Evolutionary conservation across 2,113 vertebrate genomes (phyloP).

Genomic region (Corythornis cristatus): DNA sequence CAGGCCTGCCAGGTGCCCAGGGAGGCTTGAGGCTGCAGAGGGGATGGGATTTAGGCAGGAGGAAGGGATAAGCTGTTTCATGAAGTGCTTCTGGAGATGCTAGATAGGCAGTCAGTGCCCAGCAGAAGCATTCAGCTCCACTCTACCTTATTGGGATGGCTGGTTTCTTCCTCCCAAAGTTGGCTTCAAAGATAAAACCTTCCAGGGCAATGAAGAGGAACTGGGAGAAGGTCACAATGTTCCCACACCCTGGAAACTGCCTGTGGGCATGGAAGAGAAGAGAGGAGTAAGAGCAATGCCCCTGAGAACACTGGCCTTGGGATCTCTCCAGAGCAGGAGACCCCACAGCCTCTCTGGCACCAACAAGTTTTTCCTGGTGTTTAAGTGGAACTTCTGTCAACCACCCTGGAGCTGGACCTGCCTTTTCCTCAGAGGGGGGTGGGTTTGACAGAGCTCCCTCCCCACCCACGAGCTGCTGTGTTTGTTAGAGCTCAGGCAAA

Average conservation of each 20-base stretch:
- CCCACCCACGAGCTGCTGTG: background rate
- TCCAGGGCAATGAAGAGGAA: slow-evolving; percentile 93
- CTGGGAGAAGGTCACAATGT: slow-evolving; percentile 95
- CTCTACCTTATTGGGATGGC: slow-evolving; percentile 89
- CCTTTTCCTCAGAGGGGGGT: background rate
- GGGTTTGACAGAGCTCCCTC: background rate
- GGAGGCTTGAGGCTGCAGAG: background rate
- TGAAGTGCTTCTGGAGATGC: background rate
- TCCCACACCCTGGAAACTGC: slow-evolving; percentile 93
- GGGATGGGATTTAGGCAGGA: background rate
- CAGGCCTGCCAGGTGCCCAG: background rate
- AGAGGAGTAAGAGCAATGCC: background rate
- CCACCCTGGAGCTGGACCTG: background rate
- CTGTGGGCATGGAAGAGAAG: slow-evolving; percentile 59
- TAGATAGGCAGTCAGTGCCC: background rate
- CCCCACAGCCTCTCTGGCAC: background rate
- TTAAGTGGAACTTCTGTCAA: no score
- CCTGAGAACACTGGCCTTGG: background rate
- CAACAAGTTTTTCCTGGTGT: no score
- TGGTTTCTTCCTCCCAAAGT: slow-evolving; percentile 89
- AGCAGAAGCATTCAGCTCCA: background rate
- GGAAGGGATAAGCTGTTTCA: background rate
- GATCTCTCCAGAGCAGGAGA: no score
- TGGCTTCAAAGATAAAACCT: slow-evolving; percentile 90
- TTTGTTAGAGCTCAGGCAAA: background rate